phyloP scores from a whole-genome alignment of 2,888 invertebrate species.

The Rapana venosa region DNA sequence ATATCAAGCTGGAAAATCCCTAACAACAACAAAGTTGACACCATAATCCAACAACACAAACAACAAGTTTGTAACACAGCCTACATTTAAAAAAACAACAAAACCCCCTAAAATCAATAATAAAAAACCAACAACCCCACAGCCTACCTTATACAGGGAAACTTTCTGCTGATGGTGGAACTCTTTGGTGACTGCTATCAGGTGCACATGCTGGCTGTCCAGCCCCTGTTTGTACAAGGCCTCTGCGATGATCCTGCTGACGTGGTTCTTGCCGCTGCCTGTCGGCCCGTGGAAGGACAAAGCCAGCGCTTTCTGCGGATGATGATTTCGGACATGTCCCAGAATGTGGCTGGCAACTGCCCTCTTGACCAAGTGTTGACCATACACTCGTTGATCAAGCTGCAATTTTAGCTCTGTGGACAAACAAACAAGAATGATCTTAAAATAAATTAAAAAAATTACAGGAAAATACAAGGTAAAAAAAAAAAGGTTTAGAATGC shows the following conservation, averaged over 20 bases:
- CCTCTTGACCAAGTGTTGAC: conserved; percentile 88
- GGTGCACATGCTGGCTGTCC: conserved; percentile 87
- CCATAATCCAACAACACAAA: no score
- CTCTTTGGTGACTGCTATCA: conserved; percentile 89
- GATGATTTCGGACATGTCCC: conserved; percentile 81
- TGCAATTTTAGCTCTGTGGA: conserved; percentile 70
- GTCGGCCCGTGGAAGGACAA: conserved; percentile 96
- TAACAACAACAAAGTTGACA: no score
- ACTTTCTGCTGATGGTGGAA: conserved; percentile 84
- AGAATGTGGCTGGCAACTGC: conserved; percentile 85
- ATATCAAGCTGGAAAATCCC: no score
- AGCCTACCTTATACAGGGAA: conserved; percentile 81
- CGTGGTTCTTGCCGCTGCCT: conserved; percentile 82
- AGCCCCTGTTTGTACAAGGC: conserved; percentile 82
- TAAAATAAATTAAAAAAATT: no score
- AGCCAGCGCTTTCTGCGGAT: conserved; percentile 86
- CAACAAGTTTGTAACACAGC: no score
- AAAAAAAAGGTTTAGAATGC: no score
- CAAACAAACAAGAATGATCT: background rate
- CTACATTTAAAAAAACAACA: no score
- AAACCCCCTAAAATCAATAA: background rate
- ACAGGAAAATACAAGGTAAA: no score
- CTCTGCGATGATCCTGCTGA: conserved; percentile 77
- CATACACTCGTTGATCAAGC: conserved; percentile 79
- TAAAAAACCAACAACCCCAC: background rate